A percentile compares a stretch with the other conserved stretches of the same genome.
Evolutionary conservation across 2,888 invertebrate genomes (phyloP).

Genomic region (Anticlea derivata): DNA sequence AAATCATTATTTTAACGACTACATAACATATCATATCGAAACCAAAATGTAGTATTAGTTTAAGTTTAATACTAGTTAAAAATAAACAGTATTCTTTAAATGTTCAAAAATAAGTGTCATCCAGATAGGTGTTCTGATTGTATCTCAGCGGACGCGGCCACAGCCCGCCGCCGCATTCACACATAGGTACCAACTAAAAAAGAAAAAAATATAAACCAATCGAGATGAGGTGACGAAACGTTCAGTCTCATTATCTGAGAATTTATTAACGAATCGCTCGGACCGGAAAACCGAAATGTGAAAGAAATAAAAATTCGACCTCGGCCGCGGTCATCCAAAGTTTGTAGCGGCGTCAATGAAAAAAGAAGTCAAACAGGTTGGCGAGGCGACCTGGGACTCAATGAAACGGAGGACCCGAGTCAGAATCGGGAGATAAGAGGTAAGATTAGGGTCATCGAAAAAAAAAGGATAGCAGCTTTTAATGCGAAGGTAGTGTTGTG

Average conservation of each 20-base stretch:
- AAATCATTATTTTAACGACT: too few species aligned
- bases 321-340: constrained; percentile 81
- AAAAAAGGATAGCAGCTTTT: constrained; percentile 79
- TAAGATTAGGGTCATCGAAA: constrained; percentile 76
- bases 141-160: constrained; percentile 57
- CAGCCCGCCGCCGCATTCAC: constrained; percentile 72
- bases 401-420: constrained; percentile 78
- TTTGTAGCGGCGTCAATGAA: constrained; percentile 81
- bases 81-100: constrained; percentile 74
- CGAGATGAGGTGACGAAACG: constrained; percentile 84
- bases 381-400: constrained; percentile 75
- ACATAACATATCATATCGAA: constrained; percentile 22
- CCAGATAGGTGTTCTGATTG: constrained; percentile 73
- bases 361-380: constrained; percentile 81
- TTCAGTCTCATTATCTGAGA: constrained; percentile 84
- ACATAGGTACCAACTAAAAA: constrained; percentile 77
- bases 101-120: constrained; percentile 72
- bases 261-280: constrained; percentile 83
- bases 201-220: constrained; percentile 76
- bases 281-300: constrained; percentile 84
- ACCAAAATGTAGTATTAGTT: too few species aligned
- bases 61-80: not conserved
- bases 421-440: constrained; percentile 80
- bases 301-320: constrained; percentile 84
- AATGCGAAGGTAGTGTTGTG: constrained; percentile 80